Percentiles rank a stretch among this genome's conserved stretches.
phyloP scores from a whole-genome alignment of 2,888 invertebrate species.

The Mesorhabditis spiculigera region DNA sequence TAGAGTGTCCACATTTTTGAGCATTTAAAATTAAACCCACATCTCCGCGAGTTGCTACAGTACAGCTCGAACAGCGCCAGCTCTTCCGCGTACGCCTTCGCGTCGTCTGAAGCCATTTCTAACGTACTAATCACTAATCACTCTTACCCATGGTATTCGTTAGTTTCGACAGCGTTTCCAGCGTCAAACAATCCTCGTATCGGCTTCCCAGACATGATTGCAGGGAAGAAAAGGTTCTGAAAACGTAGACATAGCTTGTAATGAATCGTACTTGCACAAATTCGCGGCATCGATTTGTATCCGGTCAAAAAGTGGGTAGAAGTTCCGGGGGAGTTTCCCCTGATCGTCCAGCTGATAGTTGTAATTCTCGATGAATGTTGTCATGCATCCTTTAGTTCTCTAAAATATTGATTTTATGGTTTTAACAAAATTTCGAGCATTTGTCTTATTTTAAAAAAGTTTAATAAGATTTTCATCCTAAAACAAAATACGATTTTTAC shows the following conservation, averaged over 20 bases:
- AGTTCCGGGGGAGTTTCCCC: background rate
- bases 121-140: background rate
- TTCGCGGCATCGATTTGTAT: background rate
- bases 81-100: background rate
- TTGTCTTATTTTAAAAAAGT: background rate
- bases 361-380: background rate
- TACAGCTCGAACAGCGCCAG: conserved; percentile 1
- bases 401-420: background rate
- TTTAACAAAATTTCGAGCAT: too few species aligned
- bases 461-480: background rate
- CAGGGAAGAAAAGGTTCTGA: background rate
- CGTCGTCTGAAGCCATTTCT: background rate
- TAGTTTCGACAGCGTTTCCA: background rate
- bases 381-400: background rate
- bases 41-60: conserved; percentile 3
- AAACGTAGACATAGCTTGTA: background rate
- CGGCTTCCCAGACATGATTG: background rate
- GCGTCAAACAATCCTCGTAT: conserved; percentile 6
- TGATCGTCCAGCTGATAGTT: background rate
- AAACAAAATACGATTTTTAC: too few species aligned
- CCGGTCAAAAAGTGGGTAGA: background rate
- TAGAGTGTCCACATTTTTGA: background rate
- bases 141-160: background rate
- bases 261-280: background rate
- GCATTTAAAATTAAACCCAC: background rate